These are phyloP conservation scores for Glossosoma conforme DNA, from an alignment of 1,140 invertebrate genomes.

Conservation along the genomic window DNA sequence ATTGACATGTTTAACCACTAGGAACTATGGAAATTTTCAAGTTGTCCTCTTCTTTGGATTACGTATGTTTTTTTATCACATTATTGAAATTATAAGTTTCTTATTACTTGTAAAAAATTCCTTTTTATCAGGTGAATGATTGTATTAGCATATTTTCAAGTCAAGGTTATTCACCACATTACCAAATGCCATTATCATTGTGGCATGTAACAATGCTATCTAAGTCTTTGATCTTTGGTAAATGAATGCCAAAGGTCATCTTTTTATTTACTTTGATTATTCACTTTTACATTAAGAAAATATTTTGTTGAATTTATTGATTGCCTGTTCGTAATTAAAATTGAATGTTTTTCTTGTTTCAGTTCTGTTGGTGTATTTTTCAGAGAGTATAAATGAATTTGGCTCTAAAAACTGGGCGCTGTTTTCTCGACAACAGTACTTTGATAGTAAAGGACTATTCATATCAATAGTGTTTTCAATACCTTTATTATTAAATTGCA, in stretches of 20 bases:
- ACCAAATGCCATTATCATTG: no score
- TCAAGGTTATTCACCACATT: no score
- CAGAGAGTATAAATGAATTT: conserved; percentile 82
- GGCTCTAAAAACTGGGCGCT: conserved; percentile 79
- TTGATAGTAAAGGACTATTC: conserved; percentile 87
- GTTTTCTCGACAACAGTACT: conserved; percentile 87
- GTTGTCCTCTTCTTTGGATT: conserved; percentile 74
- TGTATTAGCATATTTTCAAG: no score
- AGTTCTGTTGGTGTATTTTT: conserved; percentile 83
- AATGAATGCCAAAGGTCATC: no score
- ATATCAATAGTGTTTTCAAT: conserved; percentile 89
- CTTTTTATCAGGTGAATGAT: no score
- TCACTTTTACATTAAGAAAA: no score
- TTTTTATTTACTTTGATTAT: no score
- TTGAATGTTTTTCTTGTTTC: conserved; percentile 38
- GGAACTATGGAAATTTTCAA: conserved; percentile 83
- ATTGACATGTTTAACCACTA: conserved; percentile 70
- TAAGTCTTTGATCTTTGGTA: no score
- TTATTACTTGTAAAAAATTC: no score
- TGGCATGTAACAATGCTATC: no score
- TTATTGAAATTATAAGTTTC: conserved; percentile 11
- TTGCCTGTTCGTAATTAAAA: neutral
- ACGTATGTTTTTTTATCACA: conserved; percentile 56
- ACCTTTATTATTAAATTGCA: conserved; percentile 84
- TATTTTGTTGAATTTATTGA: neutral